Conservation (phyloP, 2,113 vertebrate genomes). For the Geothlypis trichas region DNA sequence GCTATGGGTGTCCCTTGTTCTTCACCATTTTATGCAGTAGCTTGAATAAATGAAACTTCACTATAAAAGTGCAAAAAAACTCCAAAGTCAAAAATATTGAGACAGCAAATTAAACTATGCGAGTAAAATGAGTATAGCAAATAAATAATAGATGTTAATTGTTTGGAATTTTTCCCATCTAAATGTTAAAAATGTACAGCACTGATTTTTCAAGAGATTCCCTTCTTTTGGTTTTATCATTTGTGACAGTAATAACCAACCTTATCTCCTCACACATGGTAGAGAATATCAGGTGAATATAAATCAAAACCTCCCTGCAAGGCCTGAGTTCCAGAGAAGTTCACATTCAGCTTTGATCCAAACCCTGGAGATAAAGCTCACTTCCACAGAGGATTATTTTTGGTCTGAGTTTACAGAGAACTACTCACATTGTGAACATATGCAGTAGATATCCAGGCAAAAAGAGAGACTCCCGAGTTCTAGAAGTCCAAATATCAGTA, state of each 20-base stretch:
- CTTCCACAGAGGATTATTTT: not conserved
- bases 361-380: not conserved
- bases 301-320: not conserved
- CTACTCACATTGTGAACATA: not conserved
- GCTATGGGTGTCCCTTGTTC: not conserved
- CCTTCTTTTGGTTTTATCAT: not conserved
- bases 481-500: not conserved
- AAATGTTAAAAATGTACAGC: not conserved
- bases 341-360: not conserved
- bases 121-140: not conserved
- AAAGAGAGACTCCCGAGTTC: not conserved
- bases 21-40: not conserved
- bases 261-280: not conserved
- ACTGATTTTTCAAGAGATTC: not conserved
- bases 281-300: not conserved
- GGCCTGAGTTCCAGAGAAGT: not conserved
- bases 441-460: not conserved
- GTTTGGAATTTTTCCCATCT: not conserved
- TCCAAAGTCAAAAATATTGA: not conserved
- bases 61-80: conserved; percentile 1
- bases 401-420: not conserved
- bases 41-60: not conserved
- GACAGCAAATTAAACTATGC: not conserved
- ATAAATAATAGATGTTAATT: not conserved
- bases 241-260: not conserved